phyloP scores from a whole-genome alignment of 2,888 invertebrate species.

The Hydroisotoma schaefferi region DNA sequence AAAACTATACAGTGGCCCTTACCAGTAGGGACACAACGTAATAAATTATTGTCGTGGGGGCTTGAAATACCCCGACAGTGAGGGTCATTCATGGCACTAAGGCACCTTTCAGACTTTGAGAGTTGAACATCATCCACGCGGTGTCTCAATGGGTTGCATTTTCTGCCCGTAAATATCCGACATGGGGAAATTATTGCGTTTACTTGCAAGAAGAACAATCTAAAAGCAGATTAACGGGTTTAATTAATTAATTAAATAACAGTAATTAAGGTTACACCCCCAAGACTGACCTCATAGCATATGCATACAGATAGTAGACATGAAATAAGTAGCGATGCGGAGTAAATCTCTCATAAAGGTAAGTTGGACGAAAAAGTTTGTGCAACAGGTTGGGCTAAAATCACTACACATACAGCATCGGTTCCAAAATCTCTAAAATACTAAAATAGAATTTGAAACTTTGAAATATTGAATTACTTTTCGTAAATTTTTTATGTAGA shows the following conservation, averaged over 20 bases:
- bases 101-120: constrained; percentile 78
- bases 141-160: constrained; percentile 79
- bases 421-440: constrained; percentile 40
- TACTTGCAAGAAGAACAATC: constrained; percentile 71
- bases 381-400: constrained; percentile 33
- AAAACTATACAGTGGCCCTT: constrained; percentile 48
- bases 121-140: constrained; percentile 82
- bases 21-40: constrained; percentile 80
- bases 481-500: no score
- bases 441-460: no score
- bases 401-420: constrained; percentile 40
- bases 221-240: constrained; percentile 52
- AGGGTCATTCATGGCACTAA: constrained; percentile 85
- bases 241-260: no score
- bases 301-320: constrained; percentile 89
- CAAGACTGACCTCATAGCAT: constrained; percentile 81
- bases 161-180: constrained; percentile 81
- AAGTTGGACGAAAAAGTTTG: constrained; percentile 73
- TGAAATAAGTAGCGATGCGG: constrained; percentile 80
- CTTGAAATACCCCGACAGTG: constrained; percentile 75
- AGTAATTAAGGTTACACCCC: no score
- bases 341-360: constrained; percentile 75
- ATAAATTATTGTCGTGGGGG: constrained; percentile 84
- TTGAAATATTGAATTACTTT: no score
- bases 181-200: constrained; percentile 70